Conservation (phyloP, 1,140 invertebrate species). For the Ganaspis sp. region DNA sequence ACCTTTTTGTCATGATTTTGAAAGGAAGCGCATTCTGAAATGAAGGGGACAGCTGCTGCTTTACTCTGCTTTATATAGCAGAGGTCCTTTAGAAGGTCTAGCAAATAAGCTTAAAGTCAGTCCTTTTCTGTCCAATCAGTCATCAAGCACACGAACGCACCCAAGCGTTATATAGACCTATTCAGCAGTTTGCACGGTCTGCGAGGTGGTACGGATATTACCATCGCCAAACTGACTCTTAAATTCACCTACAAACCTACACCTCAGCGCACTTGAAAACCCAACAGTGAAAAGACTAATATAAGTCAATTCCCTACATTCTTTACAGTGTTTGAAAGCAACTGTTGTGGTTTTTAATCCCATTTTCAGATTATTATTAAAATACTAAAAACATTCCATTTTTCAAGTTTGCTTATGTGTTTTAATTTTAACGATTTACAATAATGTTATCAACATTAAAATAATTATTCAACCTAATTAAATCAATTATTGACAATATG, state of each 20-base stretch:
- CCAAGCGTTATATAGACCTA: slow-evolving; percentile 59
- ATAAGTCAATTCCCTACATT: not conserved
- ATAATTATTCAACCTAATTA: too few species aligned
- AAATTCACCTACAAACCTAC: not conserved
- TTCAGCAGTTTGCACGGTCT: slow-evolving; percentile 40
- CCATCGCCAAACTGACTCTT: slow-evolving; percentile 34
- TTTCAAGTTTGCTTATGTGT: too few species aligned
- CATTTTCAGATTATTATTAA: not conserved
- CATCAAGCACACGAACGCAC: slow-evolving; percentile 46
- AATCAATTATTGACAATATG: too few species aligned
- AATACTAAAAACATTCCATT: too few species aligned
- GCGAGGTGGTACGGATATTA: slow-evolving; percentile 41
- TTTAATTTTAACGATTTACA: too few species aligned
- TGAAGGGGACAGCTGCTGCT: slow-evolving; percentile 56
- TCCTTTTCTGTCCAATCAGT: slow-evolving; percentile 50
- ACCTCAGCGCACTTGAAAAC: not conserved
- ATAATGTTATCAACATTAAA: too few species aligned
- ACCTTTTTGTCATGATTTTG: slow-evolving; percentile 59
- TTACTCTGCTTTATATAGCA: slow-evolving; percentile 5
- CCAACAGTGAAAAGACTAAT: not conserved
- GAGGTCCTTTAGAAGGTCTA: slow-evolving; percentile 18
- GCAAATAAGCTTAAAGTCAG: slow-evolving; percentile 46
- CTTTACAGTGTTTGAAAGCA: not conserved
- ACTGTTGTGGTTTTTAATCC: not conserved
- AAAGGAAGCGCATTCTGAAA: slow-evolving; percentile 44